Conservation (phyloP, 2,113 vertebrate genomes). For the Ptilonorhynchus violaceus region DNA sequence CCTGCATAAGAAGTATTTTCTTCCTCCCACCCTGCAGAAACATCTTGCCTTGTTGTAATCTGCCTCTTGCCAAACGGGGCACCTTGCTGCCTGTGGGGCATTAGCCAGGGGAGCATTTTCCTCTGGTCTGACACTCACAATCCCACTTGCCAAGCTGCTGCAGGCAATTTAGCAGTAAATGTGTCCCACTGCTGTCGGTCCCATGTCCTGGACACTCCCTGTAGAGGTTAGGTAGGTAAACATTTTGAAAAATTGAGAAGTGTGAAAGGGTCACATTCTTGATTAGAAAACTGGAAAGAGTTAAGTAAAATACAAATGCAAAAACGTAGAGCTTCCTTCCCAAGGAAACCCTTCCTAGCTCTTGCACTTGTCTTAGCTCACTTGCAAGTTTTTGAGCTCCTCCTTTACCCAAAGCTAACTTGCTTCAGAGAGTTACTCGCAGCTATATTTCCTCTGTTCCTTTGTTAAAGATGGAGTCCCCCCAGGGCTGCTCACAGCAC, state of each 20-base stretch:
- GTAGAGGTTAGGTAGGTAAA: neutral
- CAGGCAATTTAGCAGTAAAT: neutral
- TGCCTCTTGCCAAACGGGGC: neutral
- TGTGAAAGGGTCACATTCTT: neutral
- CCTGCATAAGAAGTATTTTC: neutral
- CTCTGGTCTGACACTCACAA: neutral
- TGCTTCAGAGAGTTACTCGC: neutral
- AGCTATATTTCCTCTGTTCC: slow-evolving; percentile 9
- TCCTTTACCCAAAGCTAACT: neutral
- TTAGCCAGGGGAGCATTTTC: neutral
- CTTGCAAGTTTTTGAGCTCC: neutral
- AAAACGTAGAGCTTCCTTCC: neutral
- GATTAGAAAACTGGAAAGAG: neutral
- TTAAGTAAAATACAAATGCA: neutral
- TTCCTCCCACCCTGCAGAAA: neutral
- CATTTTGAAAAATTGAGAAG: neutral
- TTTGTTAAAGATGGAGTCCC: slow-evolving; percentile 44
- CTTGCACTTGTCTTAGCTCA: neutral
- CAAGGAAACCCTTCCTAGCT: neutral
- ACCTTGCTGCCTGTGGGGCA: neutral
- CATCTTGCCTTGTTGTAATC: neutral
- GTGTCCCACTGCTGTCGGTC: rapidly evolving
- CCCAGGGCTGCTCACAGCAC: slow-evolving; percentile 40
- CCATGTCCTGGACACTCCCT: neutral
- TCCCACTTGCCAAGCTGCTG: neutral